Base-by-base conservation (phyloP, 2,113 vertebrate species). In the Aegotheles bennettii region DNA sequence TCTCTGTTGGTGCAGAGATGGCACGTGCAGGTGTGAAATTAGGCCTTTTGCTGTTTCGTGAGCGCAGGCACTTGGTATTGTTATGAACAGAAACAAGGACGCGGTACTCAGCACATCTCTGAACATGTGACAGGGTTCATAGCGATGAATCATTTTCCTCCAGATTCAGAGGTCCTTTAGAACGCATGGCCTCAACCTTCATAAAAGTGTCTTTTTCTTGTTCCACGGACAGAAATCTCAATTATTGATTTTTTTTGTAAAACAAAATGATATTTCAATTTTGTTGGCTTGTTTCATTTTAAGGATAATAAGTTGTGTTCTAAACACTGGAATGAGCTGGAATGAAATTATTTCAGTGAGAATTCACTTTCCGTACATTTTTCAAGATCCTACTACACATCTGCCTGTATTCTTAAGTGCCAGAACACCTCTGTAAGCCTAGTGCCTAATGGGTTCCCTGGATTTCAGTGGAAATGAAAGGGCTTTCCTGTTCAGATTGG, bases 401-500 rank as follows among this genome's bases (percentile, higher is more conserved):
- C 14, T 59, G 16, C 51, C 59, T 65, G 17, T 43, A 40, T 81
- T 94, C 95, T 85, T 40, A 83, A 53, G 13, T 87, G 57, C 65
- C 57, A 48, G 56, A 89, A 70, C 23, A 74, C 35, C 10, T 90
- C 36, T 84, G 31, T 80, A 81, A 90, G 36, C 75, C 47, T 70
- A 25, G 12, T 74, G n/a, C 68, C 71, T 92, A 68, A 74, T 24
- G 43, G 31, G 83, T 93, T 87, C 73, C 15, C 33, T 87, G 38
- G 67, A 38, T 90, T 90, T 83, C 51, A 88, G 35, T 51, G n/a
- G 83, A 95, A 88, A 40, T 57, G 59, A 92, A 94, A 92, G 35
- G 33, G 33, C 68, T 93, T 25, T 86, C 83, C 63, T 92, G 9
- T 82, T 87, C 56, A 60, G 76, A 75, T 40, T 84, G 53, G 43